Percentiles rank a stretch among this genome's conserved stretches.
Conservation (phyloP, 1,140 invertebrate genomes). For the Panulirus ornatus region DNA sequence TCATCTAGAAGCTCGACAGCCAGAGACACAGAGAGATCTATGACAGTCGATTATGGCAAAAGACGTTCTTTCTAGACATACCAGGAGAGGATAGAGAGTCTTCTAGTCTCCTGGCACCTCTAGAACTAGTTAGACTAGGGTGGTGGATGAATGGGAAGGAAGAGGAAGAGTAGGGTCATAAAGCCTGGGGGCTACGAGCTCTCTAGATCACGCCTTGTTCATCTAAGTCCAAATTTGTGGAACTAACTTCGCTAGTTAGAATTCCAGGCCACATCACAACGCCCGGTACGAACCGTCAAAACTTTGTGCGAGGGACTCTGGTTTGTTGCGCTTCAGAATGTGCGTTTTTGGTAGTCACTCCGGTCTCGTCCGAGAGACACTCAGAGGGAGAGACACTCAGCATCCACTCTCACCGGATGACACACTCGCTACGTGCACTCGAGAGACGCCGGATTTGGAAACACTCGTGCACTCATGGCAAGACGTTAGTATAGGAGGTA, state of each 20-base stretch:
- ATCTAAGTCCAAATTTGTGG: not conserved
- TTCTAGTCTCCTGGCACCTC: too few relatives aligned
- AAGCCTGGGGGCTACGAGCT: too few relatives aligned
- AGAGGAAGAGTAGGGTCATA: too few relatives aligned
- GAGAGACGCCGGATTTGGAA: too few relatives aligned
- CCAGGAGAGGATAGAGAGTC: too few relatives aligned
- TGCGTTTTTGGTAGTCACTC: slow-evolving; percentile 34
- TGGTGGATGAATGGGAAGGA: too few relatives aligned
- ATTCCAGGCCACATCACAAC: slow-evolving; percentile 35
- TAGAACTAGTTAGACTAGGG: too few relatives aligned
- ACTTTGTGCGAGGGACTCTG: slow-evolving; percentile 48
- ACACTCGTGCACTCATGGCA: too few relatives aligned
- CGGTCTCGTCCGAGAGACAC: not conserved
- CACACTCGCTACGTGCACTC: not conserved
- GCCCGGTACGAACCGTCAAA: not conserved
- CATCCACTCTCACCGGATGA: not conserved
- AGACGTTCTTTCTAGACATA: too few relatives aligned
- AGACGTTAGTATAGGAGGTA: too few relatives aligned
- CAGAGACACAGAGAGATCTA: not conserved
- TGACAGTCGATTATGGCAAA: too few relatives aligned
- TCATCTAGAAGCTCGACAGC: not conserved
- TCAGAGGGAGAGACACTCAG: slow-evolving; percentile 1
- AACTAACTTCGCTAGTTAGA: slow-evolving; percentile 6
- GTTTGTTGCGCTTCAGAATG: slow-evolving; percentile 44
- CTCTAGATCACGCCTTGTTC: not conserved